These are phyloP conservation scores for Synchiropus splendidus DNA, from an alignment of 2,113 vertebrate genomes.

Conservation along the genomic window DNA sequence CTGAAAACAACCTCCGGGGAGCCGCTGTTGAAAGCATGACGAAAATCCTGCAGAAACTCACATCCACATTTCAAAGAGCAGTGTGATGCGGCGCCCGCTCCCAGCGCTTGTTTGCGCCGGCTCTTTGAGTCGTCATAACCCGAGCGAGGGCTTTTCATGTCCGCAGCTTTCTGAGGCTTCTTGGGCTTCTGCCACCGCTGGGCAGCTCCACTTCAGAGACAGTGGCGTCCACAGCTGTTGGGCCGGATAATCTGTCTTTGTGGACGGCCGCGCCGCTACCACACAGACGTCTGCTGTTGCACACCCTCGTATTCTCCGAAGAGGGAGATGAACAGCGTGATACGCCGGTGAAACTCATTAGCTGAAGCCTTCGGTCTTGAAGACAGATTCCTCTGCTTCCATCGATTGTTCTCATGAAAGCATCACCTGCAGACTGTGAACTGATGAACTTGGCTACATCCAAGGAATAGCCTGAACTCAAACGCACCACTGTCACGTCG, in stretches of 20 bases:
- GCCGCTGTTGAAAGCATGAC: constrained; percentile 45
- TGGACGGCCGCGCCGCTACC: no score
- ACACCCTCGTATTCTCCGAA: background rate
- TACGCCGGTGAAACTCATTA: constrained; percentile 44
- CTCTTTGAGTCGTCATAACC: constrained; percentile 51
- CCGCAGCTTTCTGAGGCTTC: constrained; percentile 31
- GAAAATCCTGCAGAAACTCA: constrained; percentile 43
- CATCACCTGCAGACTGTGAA: constrained; percentile 31
- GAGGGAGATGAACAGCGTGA: constrained; percentile 21
- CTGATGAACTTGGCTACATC: constrained; percentile 12
- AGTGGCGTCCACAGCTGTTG: constrained; percentile 47
- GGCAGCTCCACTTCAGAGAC: constrained; percentile 31
- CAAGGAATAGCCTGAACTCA: constrained; percentile 7
- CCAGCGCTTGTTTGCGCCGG: constrained; percentile 31
- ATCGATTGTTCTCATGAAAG: constrained; percentile 46
- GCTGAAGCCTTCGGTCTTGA: constrained; percentile 15
- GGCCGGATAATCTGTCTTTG: constrained; percentile 36
- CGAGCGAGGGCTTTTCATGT: constrained; percentile 43
- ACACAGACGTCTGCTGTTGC: background rate
- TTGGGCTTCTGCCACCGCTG: constrained; percentile 30
- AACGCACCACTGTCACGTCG: background rate
- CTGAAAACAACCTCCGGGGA: constrained; percentile 29
- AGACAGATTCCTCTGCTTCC: constrained; percentile 19
- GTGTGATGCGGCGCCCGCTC: constrained; percentile 37
- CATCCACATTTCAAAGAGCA: constrained; percentile 61